phyloP scores from a whole-genome alignment of 2,888 invertebrate genomes.

The Oligia strigilis region DNA sequence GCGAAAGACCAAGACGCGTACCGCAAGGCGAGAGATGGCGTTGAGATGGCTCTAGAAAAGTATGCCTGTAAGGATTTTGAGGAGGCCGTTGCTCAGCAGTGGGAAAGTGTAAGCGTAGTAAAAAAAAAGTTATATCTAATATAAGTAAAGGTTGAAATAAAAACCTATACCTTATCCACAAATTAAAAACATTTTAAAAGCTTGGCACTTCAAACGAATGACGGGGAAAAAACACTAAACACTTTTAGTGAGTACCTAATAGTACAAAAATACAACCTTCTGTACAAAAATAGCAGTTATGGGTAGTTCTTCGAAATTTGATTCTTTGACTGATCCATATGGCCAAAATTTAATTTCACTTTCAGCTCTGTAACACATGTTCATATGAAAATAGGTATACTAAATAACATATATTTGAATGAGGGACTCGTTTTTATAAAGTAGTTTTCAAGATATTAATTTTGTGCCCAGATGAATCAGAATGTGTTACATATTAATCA shows the following conservation, averaged over 20 bases:
- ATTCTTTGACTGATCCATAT: too few species aligned
- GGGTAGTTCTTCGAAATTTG: too few species aligned
- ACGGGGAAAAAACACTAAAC: not conserved
- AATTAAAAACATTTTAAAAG: not conserved
- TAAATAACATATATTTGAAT: too few species aligned
- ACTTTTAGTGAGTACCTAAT: not conserved
- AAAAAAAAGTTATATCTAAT: not conserved
- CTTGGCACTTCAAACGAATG: not conserved
- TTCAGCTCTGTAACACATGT: too few species aligned
- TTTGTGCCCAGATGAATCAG: too few species aligned
- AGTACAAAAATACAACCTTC: not conserved
- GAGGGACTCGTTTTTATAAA: too few species aligned
- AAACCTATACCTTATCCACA: not conserved
- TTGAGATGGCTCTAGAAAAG: not conserved
- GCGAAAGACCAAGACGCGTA: not conserved
- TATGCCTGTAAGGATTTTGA: not conserved
- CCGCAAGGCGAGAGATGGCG: not conserved
- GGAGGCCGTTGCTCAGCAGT: not conserved
- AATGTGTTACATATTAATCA: too few species aligned
- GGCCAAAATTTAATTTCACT: too few species aligned
- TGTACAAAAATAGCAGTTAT: conserved; percentile 9
- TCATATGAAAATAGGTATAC: too few species aligned
- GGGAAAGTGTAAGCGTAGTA: not conserved
- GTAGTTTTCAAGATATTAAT: too few species aligned
- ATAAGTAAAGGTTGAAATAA: not conserved